Percentiles rank a stretch among this genome's conserved stretches.
phyloP scores from a whole-genome alignment of 2,888 invertebrate genomes.

The Drosophila neutralis region DNA sequence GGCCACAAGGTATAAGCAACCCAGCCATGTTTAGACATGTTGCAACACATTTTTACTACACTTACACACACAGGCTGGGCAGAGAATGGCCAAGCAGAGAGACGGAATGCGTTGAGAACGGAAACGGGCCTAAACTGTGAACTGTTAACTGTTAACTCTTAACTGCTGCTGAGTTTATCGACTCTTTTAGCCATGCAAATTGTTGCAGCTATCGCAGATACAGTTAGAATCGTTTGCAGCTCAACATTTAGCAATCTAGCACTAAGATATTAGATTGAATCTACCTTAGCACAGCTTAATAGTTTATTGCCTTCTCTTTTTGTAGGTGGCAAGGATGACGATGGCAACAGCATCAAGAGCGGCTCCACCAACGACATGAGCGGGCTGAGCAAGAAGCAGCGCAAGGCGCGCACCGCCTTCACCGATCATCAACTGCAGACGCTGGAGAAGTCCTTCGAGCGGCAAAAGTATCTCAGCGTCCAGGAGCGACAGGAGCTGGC shows the following conservation, averaged over 20 bases:
- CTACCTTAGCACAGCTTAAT: not conserved
- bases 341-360: conserved; percentile 86
- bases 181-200: conserved; percentile 1
- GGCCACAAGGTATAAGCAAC: conserved; percentile 3
- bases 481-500: conserved; percentile 99
- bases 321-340: conserved; percentile 93
- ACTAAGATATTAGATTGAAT: conserved; percentile 7
- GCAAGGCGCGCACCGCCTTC: conserved; percentile 99
- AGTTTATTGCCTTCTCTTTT: not conserved
- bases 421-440: conserved; percentile 99
- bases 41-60: conserved; percentile 57
- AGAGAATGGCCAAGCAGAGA: not conserved
- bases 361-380: conserved; percentile 85
- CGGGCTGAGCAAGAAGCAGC: conserved; percentile 94
- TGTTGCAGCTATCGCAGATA: conserved; percentile 3
- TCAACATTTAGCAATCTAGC: not conserved
- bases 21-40: conserved; percentile 63
- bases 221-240: not conserved
- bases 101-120: conserved; percentile 46
- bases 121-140: conserved; percentile 65
- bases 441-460: conserved; percentile 97
- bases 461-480: conserved; percentile 98
- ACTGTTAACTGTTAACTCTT: conserved; percentile 18
- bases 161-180: not conserved
- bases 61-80: not conserved